These are phyloP conservation scores for Apodemia hepburni DNA, from an alignment of 2,888 invertebrate genomes.

Conservation along the genomic window DNA sequence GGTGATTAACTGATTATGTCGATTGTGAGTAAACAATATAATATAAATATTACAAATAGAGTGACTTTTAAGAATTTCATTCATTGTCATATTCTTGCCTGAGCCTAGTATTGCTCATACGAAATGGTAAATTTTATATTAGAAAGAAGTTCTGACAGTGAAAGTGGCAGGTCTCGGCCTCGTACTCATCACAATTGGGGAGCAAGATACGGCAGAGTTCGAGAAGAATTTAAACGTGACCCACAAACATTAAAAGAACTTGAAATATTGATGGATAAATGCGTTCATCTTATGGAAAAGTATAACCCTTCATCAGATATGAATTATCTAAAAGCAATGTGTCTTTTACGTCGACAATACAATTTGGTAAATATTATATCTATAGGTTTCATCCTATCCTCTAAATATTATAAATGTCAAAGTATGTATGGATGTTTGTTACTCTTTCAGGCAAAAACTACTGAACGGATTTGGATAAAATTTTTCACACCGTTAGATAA, in stretches of 20 bases:
- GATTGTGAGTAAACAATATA: not conserved
- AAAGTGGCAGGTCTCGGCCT: not conserved
- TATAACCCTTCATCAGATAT: not conserved
- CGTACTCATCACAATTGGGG: constrained; percentile 10
- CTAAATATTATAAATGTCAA: no score
- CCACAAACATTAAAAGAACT: constrained; percentile 1
- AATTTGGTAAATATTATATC: constrained; percentile 45
- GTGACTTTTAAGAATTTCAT: not conserved
- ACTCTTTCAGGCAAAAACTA: no score
- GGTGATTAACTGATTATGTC: no score
- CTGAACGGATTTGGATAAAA: no score
- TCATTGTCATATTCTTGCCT: not conserved
- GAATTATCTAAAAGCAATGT: constrained; percentile 38
- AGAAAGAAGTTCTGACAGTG: constrained; percentile 29
- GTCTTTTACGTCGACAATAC: constrained; percentile 46
- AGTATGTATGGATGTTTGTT: no score
- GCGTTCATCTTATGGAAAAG: not conserved
- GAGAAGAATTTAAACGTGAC: constrained; percentile 30
- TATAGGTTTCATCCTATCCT: no score
- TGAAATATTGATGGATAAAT: constrained; percentile 5
- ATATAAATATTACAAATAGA: not conserved
- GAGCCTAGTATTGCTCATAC: not conserved
- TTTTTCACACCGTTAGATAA: no score
- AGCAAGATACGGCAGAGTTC: constrained; percentile 33
- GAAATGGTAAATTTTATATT: constrained; percentile 23